A percentile compares a stretch with the other conserved stretches of the same genome.
Conservation (phyloP, 2,113 vertebrate genomes). For the Micromys minutus region DNA sequence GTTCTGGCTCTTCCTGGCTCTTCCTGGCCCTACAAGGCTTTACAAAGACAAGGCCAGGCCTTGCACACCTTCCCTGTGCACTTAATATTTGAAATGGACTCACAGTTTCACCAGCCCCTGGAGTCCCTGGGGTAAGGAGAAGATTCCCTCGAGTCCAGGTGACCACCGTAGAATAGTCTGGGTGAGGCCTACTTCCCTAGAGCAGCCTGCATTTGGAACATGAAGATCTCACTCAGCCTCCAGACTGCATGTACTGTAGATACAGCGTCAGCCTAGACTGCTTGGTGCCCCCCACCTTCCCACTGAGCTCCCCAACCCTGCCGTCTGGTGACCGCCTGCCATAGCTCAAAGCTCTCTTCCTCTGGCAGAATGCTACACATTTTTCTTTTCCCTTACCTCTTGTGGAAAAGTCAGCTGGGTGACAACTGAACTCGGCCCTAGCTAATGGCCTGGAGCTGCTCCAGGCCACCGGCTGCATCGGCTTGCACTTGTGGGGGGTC, state of each 20-base stretch:
- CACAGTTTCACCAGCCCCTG: not conserved
- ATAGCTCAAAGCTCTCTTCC: not conserved
- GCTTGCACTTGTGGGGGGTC: conserved; percentile 60
- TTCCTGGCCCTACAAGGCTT: too few species aligned
- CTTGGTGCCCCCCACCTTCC: not conserved
- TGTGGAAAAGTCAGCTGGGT: conserved; percentile 37
- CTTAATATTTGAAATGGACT: not conserved
- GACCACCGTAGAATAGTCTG: not conserved
- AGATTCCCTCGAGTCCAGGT: not conserved
- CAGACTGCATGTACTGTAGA: fast-evolving
- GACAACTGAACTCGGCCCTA: not conserved
- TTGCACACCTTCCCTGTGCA: fast-evolving
- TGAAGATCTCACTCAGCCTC: not conserved
- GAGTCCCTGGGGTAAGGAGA: not conserved
- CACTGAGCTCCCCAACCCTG: fast-evolving
- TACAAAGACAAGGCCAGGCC: not conserved
- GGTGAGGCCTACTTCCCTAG: not conserved
- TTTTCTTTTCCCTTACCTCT: not conserved
- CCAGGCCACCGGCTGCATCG: conserved; percentile 46
- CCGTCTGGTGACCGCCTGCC: not conserved
- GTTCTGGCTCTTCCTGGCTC: not conserved
- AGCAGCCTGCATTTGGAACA: not conserved
- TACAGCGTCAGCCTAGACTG: fast-evolving
- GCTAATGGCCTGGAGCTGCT: conserved; percentile 51
- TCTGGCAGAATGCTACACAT: not conserved